Conservation (phyloP, 2,797 vertebrate species). For the Gobionotothen gibberifrons region DNA sequence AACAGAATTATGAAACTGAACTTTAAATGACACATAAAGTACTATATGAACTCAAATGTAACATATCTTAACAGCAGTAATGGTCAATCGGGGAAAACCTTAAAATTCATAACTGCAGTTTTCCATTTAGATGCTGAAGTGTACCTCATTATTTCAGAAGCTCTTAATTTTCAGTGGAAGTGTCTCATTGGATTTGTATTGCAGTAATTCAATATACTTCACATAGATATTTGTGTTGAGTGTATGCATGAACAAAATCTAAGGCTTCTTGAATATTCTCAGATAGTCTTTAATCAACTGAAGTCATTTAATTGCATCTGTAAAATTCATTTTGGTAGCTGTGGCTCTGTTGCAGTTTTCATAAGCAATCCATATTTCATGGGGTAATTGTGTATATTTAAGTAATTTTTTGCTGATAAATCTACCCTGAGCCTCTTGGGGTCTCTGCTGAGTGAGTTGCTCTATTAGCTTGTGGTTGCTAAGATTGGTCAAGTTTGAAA, state of each 20-base stretch:
- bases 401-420: slow-evolving; percentile 18
- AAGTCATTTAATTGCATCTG: not conserved
- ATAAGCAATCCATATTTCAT: not conserved
- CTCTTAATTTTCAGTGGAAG: slow-evolving; percentile 7
- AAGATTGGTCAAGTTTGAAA: slow-evolving; percentile 7
- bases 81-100: not conserved
- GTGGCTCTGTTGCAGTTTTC: not conserved
- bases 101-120: not conserved
- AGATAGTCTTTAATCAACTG: too few relatives aligned
- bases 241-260: not conserved
- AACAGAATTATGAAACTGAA: not conserved
- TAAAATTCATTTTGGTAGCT: not conserved
- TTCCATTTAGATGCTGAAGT: not conserved
- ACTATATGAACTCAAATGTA: not conserved
- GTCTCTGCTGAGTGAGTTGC: slow-evolving; percentile 15
- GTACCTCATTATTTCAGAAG: not conserved
- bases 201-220: not conserved
- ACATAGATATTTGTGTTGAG: not conserved
- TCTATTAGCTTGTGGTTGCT: slow-evolving; percentile 2
- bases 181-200: slow-evolving; percentile 19
- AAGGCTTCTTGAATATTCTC: too few relatives aligned
- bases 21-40: not conserved
- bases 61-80: not conserved
- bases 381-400: slow-evolving; percentile 13
- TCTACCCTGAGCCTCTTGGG: not conserved